Evolutionary conservation across 2,113 vertebrate species (phyloP).

Genomic region (Tetraodon nigroviridis): DNA sequence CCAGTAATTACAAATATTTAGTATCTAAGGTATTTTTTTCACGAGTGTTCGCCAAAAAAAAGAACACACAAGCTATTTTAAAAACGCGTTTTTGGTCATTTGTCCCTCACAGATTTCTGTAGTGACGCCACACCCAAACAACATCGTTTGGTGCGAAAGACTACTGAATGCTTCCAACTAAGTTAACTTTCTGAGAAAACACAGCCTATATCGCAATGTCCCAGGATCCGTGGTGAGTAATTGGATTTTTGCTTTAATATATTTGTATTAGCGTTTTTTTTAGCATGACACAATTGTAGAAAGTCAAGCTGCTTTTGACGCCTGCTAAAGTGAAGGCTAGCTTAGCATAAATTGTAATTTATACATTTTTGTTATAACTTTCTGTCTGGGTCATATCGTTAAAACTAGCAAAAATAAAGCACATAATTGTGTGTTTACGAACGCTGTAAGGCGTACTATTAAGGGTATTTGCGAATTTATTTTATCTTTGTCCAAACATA

Average conservation of each 20-base stretch:
- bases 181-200: conserved; percentile 13
- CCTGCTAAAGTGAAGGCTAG: neutral
- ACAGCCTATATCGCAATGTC: conserved; percentile 55
- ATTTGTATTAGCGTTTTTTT: neutral
- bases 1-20: too few relatives aligned
- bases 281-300: neutral
- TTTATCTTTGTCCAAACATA: too few relatives aligned
- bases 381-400: neutral
- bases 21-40: too few relatives aligned
- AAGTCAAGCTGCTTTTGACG: neutral
- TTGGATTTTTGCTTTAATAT: neutral
- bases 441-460: neutral
- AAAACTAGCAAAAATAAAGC: neutral
- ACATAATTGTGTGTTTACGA: neutral
- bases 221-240: conserved; percentile 71
- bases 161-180: conserved; percentile 5
- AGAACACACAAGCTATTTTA: too few relatives aligned
- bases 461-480: neutral
- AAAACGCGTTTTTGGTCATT: neutral
- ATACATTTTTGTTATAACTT: neutral
- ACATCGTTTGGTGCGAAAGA: conserved; percentile 30
- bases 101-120: conserved; percentile 36
- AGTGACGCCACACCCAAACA: conserved; percentile 66
- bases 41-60: too few relatives aligned
- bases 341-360: neutral